Base-by-base conservation (phyloP, 2,888 invertebrate species). In the Cyclophora punctaria region DNA sequence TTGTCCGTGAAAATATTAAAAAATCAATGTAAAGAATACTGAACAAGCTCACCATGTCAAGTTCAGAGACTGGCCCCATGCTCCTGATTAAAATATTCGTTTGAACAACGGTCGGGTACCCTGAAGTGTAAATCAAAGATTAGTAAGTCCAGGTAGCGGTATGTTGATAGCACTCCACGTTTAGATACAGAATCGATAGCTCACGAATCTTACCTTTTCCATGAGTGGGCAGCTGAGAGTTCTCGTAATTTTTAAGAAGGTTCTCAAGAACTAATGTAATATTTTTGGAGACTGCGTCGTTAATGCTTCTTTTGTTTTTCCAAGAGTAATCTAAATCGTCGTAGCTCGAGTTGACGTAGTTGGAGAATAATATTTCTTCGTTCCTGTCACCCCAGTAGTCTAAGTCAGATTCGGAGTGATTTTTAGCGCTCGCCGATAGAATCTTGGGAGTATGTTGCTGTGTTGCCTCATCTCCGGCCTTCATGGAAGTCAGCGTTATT, bases 61-160 rank as follows among this genome's bases (percentile, higher is more conserved):
- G 86, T 73, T 97, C 97, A 0, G 96, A 96, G 3, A 97, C 93
- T 0, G 96, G 96, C 0, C 96, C 96, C 96, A 97, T 96, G 72
- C 96, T 96, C 62, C 96, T 90, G 63, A 97, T 96, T 48, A 96
- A 82, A 69, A 97, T 96, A 74, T 96, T 97, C 0, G 96, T 96
- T 71, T 93, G 91, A 20, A 97, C 95, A 7, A 95, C 90, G 0
- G 96, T 96, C 1, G 96, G 96, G 53, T 91, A 89, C 44, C 95
- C 96, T 96, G 80, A 44, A 89, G 61, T 57, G 51, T 43, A 55
- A 46, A 55, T 51, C 47, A 35, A 48, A 37, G 47, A n/a, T 35
- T 49, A 45, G 44, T 37, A 4, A 34, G 37, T 4, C 37, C 37
- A 37, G 37, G 4, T 5, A 37, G 37, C 5, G 47, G 47, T 43